Base-by-base conservation (phyloP, 2,888 invertebrate genomes). In the Aspidiotus rigidus region DNA sequence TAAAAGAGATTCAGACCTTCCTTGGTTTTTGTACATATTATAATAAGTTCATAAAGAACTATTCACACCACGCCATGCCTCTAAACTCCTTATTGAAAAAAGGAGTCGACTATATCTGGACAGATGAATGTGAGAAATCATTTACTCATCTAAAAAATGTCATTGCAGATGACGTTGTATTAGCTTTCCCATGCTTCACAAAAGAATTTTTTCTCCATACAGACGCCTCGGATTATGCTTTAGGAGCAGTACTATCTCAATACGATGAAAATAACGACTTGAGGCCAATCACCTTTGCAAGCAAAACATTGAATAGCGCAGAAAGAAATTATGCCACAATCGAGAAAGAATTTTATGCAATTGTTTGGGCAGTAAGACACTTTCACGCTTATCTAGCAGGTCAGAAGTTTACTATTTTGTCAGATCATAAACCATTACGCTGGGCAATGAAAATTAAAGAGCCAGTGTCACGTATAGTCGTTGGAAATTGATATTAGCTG, bases 321-420 rank as follows among this genome's bases (percentile, higher is more conserved):
- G 28, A 63, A 63, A 49, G 53, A 28, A 63, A 63, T 15, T 63
- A 63, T 28, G 16, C 53, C 13, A 39, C 39, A 8, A 63, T 54
- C 28, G 63, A 63, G 44, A 44, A 53, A 13, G 63, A 63, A 15
- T 44, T 63, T 16, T 53, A 49, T 7, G 63, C 54, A 5, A 63
- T 63, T 11, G 17, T 54, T 6, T 63, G 63, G 63, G 17, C 63
- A 8, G 39, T 54, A 9, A 49, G 39, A 8, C 9, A 63, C 7
- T 63, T 54, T 17, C 63, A 54, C 7, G 54, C 53, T 10, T 63
- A 49, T 63, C n/a, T 63, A 17, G n/a, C 15, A 17, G 55, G 64
- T 10, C 5, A 40, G 28, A 10, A 17, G 10, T 64, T 64, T 11
- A 41, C 39, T 41, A 64, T 64, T n/a, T 53, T 63, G 16, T 16